phyloP scores from a whole-genome alignment of 1,140 invertebrate genomes.

The Sipha flava region DNA sequence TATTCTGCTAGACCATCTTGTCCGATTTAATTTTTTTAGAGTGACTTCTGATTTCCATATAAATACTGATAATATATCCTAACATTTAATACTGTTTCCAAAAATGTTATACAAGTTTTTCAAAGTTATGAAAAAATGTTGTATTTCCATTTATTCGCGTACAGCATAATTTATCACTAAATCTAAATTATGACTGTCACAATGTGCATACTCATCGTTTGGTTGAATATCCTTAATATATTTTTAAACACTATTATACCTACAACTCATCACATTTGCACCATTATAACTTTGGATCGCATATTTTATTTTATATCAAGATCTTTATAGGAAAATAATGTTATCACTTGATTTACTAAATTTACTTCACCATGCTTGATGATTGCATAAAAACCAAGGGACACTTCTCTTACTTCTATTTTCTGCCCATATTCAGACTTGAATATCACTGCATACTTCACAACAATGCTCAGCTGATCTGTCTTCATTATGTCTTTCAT shows the following conservation, averaged over 20 bases:
- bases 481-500: too few relatives aligned
- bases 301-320: not conserved
- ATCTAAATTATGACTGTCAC: too few relatives aligned
- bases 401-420: not conserved
- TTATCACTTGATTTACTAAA: not conserved
- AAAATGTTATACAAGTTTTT: too few relatives aligned
- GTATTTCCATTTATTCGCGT: too few relatives aligned
- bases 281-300: not conserved
- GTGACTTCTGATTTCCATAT: too few relatives aligned
- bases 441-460: not conserved
- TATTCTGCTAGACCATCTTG: too few relatives aligned
- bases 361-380: not conserved
- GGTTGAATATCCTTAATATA: not conserved
- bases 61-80: too few relatives aligned
- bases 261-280: not conserved
- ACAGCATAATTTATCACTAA: too few relatives aligned
- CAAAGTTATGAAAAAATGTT: too few relatives aligned
- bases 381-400: not conserved
- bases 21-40: too few relatives aligned
- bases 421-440: not conserved
- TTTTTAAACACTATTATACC: not conserved
- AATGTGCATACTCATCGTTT: not conserved
- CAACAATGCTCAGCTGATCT: not conserved
- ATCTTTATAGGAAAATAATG: not conserved
- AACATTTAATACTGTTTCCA: too few relatives aligned